Base-by-base conservation (phyloP, 1,140 invertebrate genomes). In the Melipona quadrifasciata region DNA sequence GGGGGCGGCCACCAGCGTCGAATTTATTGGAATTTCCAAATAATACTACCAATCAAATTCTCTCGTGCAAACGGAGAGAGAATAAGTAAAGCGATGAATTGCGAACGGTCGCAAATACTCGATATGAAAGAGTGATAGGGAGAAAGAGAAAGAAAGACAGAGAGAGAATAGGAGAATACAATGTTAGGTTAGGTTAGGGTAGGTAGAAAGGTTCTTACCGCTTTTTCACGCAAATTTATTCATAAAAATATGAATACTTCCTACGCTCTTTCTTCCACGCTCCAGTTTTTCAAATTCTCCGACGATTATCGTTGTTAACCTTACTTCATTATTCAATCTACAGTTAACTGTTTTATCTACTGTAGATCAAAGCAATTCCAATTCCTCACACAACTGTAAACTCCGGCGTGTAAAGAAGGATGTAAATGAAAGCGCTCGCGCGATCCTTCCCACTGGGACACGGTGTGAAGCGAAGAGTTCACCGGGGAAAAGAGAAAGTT, bases 401-500 rank as follows among this genome's bases (percentile, higher is more conserved):
- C 16, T 8, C 31, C 31, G 2, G 27, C 19, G 31, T 27, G 21
- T 17, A 31, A 74, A 53, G 31, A 21, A 17, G 11, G 16, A 57
- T 76, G 58, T 14, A 76, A 76, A 34, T 61, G 74, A 17, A 76
- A 76, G 19, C 31, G 74, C n/a, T n/a, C 5, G 16, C 19, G 19
- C 34, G 14, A 31, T 24, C 2, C 31, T 34, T 65, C 55, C 27
- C 51, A 31, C 57, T n/a, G 34, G 58, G 39, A 24, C 5, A 55
- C 19, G 74, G 12, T 1, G 47, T 47, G 39, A 61, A n/a, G 74
- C n/a, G 72, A 55, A 55, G 27, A 14, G 74, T 39, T 24, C 14
- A 27, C 58, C 12, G 24, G 34, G 27, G 34, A 31, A 39, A 64
- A 64, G 74, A 76, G 58, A 76, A 76, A 61, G 74, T 76, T 76